Percentiles rank a stretch among this genome's conserved stretches.
Evolutionary conservation across 2,113 vertebrate species (phyloP).

Genomic region (Pterocles orientalis): DNA sequence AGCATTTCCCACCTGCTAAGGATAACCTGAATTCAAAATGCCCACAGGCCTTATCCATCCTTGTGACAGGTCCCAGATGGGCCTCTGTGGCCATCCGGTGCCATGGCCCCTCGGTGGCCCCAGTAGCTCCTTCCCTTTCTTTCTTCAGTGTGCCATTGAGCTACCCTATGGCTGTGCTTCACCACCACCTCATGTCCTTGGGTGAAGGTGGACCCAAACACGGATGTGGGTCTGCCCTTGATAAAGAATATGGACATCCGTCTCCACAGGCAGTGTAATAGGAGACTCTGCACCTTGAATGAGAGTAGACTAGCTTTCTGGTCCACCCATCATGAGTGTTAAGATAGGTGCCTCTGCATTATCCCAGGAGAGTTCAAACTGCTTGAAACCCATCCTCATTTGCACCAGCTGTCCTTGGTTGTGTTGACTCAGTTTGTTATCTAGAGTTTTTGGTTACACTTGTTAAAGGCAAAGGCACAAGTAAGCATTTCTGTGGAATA

Average conservation of each 20-base stretch:
- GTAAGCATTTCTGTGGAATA: not conserved
- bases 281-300: not conserved
- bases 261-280: not conserved
- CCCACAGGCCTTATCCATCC: not conserved
- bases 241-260: not conserved
- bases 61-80: not conserved
- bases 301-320: not conserved
- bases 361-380: not conserved
- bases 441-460: accelerated
- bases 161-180: not conserved
- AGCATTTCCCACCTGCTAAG: not conserved
- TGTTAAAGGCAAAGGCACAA: not conserved
- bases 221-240: not conserved
- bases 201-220: not conserved
- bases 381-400: not conserved
- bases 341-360: not conserved
- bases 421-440: not conserved
- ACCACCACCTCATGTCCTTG: not conserved
- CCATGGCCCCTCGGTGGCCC: not conserved
- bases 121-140: not conserved
- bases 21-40: not conserved
- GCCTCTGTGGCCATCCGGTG: not conserved
- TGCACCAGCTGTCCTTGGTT: not conserved
- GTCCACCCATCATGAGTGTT: not conserved
- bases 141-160: not conserved